Evolutionary conservation across 2,888 invertebrate species (phyloP), one percentile per base, ranked within the genome.

Genomic region (Macrophya annulata): DNA sequence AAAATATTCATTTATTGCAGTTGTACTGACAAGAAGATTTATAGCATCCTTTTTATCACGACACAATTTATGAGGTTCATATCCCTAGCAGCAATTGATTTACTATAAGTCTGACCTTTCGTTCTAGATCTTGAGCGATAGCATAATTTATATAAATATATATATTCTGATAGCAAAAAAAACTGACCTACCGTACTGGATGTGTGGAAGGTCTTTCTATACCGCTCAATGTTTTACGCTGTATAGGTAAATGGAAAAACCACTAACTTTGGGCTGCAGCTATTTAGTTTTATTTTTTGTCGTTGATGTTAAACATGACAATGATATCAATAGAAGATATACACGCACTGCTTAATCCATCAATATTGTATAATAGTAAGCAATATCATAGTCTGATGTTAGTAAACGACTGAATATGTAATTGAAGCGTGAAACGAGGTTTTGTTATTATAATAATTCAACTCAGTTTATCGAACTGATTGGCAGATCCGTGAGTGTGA

Each of bases 391-490:
- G 21, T 62, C 17, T 62, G 55, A 55, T n/a, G 62, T 62, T 12
- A 10, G 21, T 25, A 10, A 62, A 62, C 25, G 9, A 62, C 9
- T 12, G 62, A 62, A 62, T 62, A 62, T 62, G 62, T 25, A 8
- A 62, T 62, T 25, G 25, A 62, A 21, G 25, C 25, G 25, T 12
- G 21, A 62, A 25, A 62, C 25, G 25, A 62, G 62, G 25, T 62
- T 62, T 25, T 62, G 62, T 62, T 62, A 12, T 62, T 62, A 25
- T 25, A 62, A 62, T 62, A 1, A 62, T 62, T 10, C 62, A 12
- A 25, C 21, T 62, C 62, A 62, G 62, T 62, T 62, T 62, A 62
- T 25, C n/a, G 62, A 10, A 62, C 25, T 62, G 62, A 62, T 62
- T 62, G 62, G 21, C 12, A 62, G 25, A 21, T 62, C 10, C 62